phyloP scores from a whole-genome alignment of 1,140 invertebrate species.

The Solenopsis invicta region DNA sequence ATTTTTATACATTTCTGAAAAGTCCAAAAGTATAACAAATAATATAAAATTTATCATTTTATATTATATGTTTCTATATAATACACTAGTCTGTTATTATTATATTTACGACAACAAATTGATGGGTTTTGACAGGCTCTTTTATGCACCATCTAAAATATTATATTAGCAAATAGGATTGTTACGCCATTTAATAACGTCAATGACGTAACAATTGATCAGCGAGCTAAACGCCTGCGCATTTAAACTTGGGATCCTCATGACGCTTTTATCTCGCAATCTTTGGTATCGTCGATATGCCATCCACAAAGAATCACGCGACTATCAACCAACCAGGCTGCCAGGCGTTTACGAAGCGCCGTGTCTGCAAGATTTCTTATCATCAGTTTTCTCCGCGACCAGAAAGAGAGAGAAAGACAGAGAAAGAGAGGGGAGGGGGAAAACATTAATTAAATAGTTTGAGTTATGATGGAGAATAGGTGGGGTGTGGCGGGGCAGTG shows the following conservation, averaged over 20 bases:
- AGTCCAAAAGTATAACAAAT: not conserved
- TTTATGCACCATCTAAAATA: not conserved
- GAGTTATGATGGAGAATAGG: conserved; percentile 76
- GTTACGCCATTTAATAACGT: not conserved
- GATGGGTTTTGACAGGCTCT: not conserved
- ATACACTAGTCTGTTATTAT: not conserved
- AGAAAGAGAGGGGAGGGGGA: conserved; percentile 52
- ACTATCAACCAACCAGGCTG: not conserved
- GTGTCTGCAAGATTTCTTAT: conserved; percentile 52
- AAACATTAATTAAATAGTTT: conserved; percentile 84
- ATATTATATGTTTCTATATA: not conserved
- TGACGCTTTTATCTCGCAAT: conserved; percentile 3
- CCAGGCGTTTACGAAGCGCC: conserved; percentile 29
- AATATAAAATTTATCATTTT: not conserved
- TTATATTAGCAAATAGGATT: not conserved
- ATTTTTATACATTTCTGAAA: not conserved
- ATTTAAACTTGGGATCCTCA: not conserved
- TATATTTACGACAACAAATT: not conserved
- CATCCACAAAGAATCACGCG: conserved; percentile 36
- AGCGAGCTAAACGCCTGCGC: not conserved
- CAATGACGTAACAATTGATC: not conserved
- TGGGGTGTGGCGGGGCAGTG: conserved; percentile 63
- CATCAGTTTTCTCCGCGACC: conserved; percentile 12
- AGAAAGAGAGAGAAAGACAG: conserved; percentile 36
- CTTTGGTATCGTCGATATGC: conserved; percentile 18